phyloP scores from a whole-genome alignment of 2,113 vertebrate species.

The Platysternon megacephalum region DNA sequence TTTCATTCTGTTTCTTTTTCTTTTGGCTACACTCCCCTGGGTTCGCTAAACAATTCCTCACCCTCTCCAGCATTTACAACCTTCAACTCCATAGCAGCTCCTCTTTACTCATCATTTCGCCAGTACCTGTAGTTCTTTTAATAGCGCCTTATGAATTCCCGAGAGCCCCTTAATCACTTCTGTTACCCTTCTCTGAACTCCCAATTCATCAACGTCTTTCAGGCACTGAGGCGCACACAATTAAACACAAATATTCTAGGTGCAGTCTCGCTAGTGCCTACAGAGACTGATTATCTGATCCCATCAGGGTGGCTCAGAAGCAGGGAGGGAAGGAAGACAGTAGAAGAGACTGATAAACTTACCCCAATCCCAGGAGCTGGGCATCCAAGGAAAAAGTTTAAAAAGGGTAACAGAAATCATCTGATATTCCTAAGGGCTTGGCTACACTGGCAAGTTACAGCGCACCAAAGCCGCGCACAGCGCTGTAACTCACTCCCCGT shows the following conservation, averaged over 20 bases:
- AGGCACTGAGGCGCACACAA: background rate
- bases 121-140: background rate
- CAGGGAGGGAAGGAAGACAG: background rate
- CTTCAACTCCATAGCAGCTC: background rate
- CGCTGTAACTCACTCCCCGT: no score
- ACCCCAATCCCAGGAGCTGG: background rate
- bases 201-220: background rate
- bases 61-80: background rate
- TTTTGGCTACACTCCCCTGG: background rate
- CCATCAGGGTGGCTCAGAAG: background rate
- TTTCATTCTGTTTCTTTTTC: background rate
- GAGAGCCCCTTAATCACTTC: background rate
- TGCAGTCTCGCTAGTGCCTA: background rate
- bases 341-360: background rate
- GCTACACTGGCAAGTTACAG: no score
- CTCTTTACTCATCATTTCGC: constrained; percentile 15
- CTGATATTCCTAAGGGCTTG: no score
- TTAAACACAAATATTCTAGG: background rate
- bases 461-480: no score
- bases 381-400: background rate
- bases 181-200: constrained; percentile 27
- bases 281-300: background rate
- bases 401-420: background rate
- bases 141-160: background rate
- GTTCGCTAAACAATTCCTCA: background rate